Conservation (phyloP, 2,797 vertebrate species). For the Centropyge bicolor region DNA sequence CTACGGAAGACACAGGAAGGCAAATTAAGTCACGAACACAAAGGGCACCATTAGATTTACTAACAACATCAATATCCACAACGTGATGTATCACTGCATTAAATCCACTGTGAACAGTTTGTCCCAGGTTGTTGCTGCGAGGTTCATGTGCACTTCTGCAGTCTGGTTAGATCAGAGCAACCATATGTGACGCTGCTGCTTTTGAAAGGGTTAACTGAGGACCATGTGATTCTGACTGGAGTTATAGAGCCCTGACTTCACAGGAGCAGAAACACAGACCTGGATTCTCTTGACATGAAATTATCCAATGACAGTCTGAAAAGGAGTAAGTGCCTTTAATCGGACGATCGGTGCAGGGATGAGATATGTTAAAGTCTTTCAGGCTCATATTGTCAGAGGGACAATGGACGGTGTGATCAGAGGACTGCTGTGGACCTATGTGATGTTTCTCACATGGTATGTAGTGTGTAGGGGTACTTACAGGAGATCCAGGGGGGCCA, state of each 20-base stretch:
- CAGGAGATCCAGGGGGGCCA: constrained; percentile 92
- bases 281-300: background rate
- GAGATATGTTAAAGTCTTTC: background rate
- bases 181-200: background rate
- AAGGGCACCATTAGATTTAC: constrained; percentile 36
- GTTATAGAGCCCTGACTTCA: background rate
- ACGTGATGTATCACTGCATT: constrained; percentile 5
- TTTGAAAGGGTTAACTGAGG: background rate
- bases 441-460: constrained; percentile 4
- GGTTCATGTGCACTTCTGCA: background rate
- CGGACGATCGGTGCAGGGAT: background rate
- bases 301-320: background rate
- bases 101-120: constrained; percentile 18
- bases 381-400: background rate
- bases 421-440: background rate
- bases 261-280: background rate
- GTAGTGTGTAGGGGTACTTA: constrained; percentile 83
- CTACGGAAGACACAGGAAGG: constrained; percentile 86
- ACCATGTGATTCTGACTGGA: background rate
- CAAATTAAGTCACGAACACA: constrained; percentile 77
- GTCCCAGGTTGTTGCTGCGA: constrained; percentile 18
- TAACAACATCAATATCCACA: constrained; percentile 38
- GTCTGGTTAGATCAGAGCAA: background rate
- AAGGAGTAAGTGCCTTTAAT: background rate
- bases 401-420: background rate